phyloP scores from a whole-genome alignment of 2,888 invertebrate species.

The Platypus cylindrus region DNA sequence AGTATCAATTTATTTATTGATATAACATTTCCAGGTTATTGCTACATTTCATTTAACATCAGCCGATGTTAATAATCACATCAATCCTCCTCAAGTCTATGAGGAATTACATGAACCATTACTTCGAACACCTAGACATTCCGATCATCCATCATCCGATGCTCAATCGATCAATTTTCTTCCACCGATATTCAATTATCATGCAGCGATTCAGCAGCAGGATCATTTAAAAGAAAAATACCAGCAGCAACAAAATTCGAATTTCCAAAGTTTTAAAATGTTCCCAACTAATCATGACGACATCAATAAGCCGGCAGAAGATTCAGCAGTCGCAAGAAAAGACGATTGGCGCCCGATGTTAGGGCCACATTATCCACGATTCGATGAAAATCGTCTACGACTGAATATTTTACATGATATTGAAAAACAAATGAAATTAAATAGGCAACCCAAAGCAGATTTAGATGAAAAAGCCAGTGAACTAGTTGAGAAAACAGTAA shows the following conservation, averaged over 20 bases:
- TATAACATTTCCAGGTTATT: no score
- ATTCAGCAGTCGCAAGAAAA: not conserved
- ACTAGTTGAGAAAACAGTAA: conserved; percentile 7
- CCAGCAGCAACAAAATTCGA: conserved; percentile 26
- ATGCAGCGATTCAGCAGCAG: conserved; percentile 22
- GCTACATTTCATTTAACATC: no score
- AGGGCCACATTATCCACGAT: not conserved
- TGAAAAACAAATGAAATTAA: conserved; percentile 1
- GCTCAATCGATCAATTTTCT: conserved; percentile 3
- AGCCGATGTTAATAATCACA: no score
- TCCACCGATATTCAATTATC: conserved; percentile 24
- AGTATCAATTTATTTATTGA: no score
- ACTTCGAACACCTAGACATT: conserved; percentile 8
- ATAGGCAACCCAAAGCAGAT: no score
- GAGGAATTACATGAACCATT: conserved; percentile 18
- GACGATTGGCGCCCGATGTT: conserved; percentile 13
- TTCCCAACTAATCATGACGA: conserved; percentile 2
- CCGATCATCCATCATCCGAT: no score
- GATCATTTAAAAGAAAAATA: conserved; percentile 27
- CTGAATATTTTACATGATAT: not conserved
- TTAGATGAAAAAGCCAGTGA: conserved; percentile 16
- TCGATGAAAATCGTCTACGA: no score
- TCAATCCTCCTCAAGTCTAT: conserved; percentile 20
- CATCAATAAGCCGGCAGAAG: no score
- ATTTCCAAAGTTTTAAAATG: conserved; percentile 11